A percentile compares a stretch with the other conserved stretches of the same genome.
phyloP scores from a whole-genome alignment of 2,797 vertebrate species.

The Thunnus albacares region DNA sequence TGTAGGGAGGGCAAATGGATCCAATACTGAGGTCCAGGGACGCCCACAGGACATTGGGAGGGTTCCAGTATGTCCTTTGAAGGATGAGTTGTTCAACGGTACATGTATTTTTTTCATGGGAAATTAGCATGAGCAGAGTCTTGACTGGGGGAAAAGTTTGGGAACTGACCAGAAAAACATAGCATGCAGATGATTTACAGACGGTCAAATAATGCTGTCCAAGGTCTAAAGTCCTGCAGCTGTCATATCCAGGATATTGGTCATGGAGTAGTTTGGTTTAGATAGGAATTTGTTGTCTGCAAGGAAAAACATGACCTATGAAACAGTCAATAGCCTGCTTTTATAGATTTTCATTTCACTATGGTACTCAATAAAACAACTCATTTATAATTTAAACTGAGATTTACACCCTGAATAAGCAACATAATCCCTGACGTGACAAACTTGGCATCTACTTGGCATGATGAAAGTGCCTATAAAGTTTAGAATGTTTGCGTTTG shows the following conservation, averaged over 20 bases:
- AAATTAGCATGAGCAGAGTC: slow-evolving; percentile 9
- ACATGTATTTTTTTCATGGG: background rate
- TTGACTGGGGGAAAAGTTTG: slow-evolving; percentile 4
- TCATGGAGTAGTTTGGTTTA: slow-evolving; percentile 57
- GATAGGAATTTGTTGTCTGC: slow-evolving; percentile 50
- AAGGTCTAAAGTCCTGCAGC: slow-evolving; percentile 79
- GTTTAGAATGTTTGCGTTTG: background rate
- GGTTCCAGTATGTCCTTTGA: slow-evolving; percentile 22
- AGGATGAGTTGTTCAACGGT: background rate
- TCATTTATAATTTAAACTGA: background rate
- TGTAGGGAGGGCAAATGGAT: background rate
- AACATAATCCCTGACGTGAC: background rate
- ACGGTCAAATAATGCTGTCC: slow-evolving; percentile 59
- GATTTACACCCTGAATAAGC: background rate
- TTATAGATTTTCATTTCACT: background rate
- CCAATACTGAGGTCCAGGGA: slow-evolving; percentile 26
- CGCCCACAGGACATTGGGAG: slow-evolving; percentile 6
- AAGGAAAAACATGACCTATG: slow-evolving; percentile 60
- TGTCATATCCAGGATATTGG: slow-evolving; percentile 64
- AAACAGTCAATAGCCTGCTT: slow-evolving; percentile 29
- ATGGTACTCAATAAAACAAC: background rate
- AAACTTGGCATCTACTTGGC: background rate
- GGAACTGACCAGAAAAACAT: slow-evolving; percentile 29
- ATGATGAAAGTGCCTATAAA: background rate
- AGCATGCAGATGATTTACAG: slow-evolving; percentile 75